These are phyloP conservation scores for Takifugu bimaculatus DNA, from an alignment of 2,113 vertebrate genomes.

Conservation along the genomic window DNA sequence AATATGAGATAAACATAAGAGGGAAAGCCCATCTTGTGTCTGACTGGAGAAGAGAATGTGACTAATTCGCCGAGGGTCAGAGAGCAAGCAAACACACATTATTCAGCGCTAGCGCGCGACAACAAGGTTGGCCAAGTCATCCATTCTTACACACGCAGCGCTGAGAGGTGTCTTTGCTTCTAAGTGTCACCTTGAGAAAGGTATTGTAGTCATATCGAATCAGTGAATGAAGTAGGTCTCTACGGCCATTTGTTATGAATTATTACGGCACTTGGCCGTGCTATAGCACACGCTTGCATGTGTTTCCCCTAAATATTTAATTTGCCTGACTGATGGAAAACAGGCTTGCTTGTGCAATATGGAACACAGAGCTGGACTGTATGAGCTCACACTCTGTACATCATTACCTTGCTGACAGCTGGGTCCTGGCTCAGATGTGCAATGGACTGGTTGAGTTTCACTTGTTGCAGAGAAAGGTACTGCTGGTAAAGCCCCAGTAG, in stretches of 20 bases:
- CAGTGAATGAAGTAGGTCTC: conserved; percentile 14
- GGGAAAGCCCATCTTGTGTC: conserved; percentile 53
- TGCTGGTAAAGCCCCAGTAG: conserved; percentile 93
- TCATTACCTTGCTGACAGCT: conserved; percentile 80
- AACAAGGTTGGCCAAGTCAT: conserved; percentile 60
- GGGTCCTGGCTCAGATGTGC: conserved; percentile 77
- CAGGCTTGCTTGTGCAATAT: conserved; percentile 7
- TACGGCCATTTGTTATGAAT: conserved; percentile 35
- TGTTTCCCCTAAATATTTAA: conserved; percentile 12
- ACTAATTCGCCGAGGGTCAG: conserved; percentile 69
- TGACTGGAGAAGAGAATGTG: conserved; percentile 55
- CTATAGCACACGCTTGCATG: conserved; percentile 21
- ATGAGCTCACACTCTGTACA: background rate
- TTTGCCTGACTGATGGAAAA: conserved; percentile 20
- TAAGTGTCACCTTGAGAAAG: conserved; percentile 58
- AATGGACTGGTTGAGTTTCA: conserved; percentile 85
- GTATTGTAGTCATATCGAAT: conserved; percentile 25
- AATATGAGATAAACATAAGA: conserved; percentile 66
- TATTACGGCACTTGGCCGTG: conserved; percentile 19
- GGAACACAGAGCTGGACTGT: background rate
- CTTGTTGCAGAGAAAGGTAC: conserved; percentile 90
- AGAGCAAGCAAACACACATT: conserved; percentile 72
- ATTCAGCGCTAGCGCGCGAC: conserved; percentile 65
- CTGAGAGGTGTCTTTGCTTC: conserved; percentile 38
- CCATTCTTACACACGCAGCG: conserved; percentile 46